Evolutionary conservation across 2,888 invertebrate species (phyloP).

Genomic region (Zygothrica quintamaculata): DNA sequence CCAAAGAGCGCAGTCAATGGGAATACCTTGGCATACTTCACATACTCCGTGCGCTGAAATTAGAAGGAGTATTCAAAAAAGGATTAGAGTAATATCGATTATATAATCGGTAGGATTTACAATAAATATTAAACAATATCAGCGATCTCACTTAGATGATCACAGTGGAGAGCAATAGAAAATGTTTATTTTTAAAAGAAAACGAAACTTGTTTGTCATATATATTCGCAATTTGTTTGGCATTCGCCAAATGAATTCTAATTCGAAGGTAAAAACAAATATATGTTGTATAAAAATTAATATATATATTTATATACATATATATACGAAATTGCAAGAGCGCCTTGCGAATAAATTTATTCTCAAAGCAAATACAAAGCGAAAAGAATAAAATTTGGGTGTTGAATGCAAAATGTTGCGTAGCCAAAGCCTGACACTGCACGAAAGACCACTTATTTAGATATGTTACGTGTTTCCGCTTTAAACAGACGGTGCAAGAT

Average conservation of each 20-base stretch:
- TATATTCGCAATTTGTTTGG: constrained; percentile 51
- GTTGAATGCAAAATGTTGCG: constrained; percentile 46
- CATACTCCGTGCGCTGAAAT: constrained; percentile 94
- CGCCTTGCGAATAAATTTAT: constrained; percentile 34
- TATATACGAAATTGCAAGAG: constrained; percentile 35
- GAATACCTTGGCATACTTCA: constrained; percentile 98
- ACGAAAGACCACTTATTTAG: not conserved
- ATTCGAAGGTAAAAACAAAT: constrained; percentile 50
- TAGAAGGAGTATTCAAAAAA: constrained; percentile 4
- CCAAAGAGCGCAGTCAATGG: constrained; percentile 92
- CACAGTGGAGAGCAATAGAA: constrained; percentile 37
- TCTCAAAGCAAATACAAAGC: constrained; percentile 42
- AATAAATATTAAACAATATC: not conserved
- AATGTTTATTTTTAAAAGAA: constrained; percentile 67
- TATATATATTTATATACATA: no score
- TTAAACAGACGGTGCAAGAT: no score
- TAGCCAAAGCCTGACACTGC: constrained; percentile 10
- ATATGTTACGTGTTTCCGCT: no score
- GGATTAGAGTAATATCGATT: not conserved
- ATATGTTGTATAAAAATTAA: no score
- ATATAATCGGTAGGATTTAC: not conserved
- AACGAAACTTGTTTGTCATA: constrained; percentile 34
- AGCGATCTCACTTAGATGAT: not conserved
- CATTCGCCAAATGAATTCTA: constrained; percentile 55
- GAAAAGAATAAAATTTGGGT: constrained; percentile 7